Base-by-base conservation (phyloP, 2,888 invertebrate genomes). In the Apamea epomidion region DNA sequence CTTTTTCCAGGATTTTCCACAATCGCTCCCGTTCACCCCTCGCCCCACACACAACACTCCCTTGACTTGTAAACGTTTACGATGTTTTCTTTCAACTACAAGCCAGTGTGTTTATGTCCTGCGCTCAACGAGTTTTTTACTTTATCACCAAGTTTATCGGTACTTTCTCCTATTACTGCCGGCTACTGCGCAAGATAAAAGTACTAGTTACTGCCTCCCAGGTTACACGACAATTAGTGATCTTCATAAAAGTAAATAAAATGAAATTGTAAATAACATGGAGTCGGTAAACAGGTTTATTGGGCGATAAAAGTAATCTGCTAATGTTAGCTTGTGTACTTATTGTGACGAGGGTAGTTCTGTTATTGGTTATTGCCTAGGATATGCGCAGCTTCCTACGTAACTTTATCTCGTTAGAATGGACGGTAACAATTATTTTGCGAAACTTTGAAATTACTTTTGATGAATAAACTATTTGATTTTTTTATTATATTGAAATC, bases 11-110 rank as follows among this genome's bases (percentile, higher is more conserved):
- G 60, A 16, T 7, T 18, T 64, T 8, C 2, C 2, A 25, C 0
- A 71, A n/a, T 14, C 90, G 89, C 91, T 82, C 0, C 62, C 82
- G 70, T 84, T 68, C 81, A 37, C 81, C 29, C 7, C 29, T 86
- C 77, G 51, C 54, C 45, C 92, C 92, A 78, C 32, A 18, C 72
- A 12, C 84, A 80, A 77, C 78, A 87, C 90, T 91, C 88, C 92
- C 93, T 94, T 92, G 93, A 94, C 94, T 95, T 94, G 94, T 94
- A 95, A 95, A 90, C 94, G 92, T 95, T 95, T 94, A 95, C 95
- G 95, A 95, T 94, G 94, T 95, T 95, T 94, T 94, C 95, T 94
- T 94, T 94, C 93, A 94, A 94, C 93, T 93, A 91, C 92, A 90
- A 92, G 92, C 92, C 92, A 91, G 93, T 93, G 91, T 93, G 94